Conservation (phyloP, 2,797 vertebrate species). For the Enoplosus armatus region DNA sequence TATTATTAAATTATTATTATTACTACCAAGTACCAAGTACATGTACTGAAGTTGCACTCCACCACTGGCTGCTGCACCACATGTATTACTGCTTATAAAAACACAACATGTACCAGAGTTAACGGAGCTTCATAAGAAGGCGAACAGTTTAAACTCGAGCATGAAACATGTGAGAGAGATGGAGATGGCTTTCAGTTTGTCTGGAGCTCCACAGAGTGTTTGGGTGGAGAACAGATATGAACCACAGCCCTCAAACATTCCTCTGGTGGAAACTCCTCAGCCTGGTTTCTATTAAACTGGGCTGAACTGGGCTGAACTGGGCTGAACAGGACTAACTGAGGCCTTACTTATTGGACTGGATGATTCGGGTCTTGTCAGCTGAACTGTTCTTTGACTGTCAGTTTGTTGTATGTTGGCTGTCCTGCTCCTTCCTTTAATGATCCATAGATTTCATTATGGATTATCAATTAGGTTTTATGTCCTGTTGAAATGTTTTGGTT, state of each 20-base stretch:
- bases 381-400: not conserved
- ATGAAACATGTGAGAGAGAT: constrained; percentile 10
- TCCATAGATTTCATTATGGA: not conserved
- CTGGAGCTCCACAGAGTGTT: constrained; percentile 29
- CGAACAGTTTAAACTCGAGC: not conserved
- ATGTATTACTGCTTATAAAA: constrained; percentile 4
- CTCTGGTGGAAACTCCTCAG: constrained; percentile 52
- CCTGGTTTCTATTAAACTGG: constrained; percentile 47
- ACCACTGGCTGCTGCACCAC: not conserved
- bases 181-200: no score
- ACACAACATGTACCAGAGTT: not conserved
- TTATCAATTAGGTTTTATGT: not conserved
- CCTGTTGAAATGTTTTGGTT: not conserved
- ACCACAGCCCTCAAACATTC: constrained; percentile 72
- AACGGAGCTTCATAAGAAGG: constrained; percentile 7
- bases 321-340: not conserved
- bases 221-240: constrained; percentile 64
- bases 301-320: not conserved
- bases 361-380: no score
- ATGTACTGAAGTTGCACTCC: no score
- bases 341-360: no score
- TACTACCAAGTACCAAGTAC: no score
- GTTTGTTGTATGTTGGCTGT: not conserved
- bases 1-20: no score
- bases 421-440: not conserved